Base-by-base conservation (phyloP, 2,113 vertebrate genomes). In the Hirundichthys speculiger region DNA sequence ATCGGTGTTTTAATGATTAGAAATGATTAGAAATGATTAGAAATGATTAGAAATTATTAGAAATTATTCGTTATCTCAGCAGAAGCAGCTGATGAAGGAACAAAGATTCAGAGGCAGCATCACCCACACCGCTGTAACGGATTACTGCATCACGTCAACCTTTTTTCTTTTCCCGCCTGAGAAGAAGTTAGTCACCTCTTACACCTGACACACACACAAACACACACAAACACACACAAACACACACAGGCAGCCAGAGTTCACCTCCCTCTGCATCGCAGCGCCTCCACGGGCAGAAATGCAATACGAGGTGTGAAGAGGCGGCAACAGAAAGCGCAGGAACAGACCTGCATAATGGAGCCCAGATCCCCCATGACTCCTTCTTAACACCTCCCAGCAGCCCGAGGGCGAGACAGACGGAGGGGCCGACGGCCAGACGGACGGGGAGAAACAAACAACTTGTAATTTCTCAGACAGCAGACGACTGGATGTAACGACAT, bases 231-330 rank as follows among this genome's bases (percentile, higher is more conserved):
- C n/a, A n/a, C n/a, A n/a, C n/a, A n/a, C n/a, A n/a, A n/a, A n/a
- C 60, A 13, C 57, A 56, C 69, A 45, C 22, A 71, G 49, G 49
- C 59, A 52, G 81, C 73, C 74, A 67, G 60, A 76, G 85, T 82
- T 87, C 75, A 80, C 57, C 30, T 75, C 65, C 51, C 69, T 42
- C 18, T 69, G 76, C 15, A 13, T 21, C 42, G 30, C 58, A 55
- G 67, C 19, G 59, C 82, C 88, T 94, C 89, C 72, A 87, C 69
- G 92, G 89, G 93, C 92, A 64, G 94, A 93, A 93, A 97, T 93
- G 94, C 96, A 96, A 97, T 98, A 92, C 92, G 94, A 98, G 95
- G 96, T 98, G 97, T 92, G 94, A 98, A 98, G 93, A 93, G 89
- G 93, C 91, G 84, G 92, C 86, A 92, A 90, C 94, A 93, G 95